Percentiles rank a stretch among this genome's conserved stretches.
phyloP scores from a whole-genome alignment of 2,797 vertebrate genomes.

The Choloepus didactylus region DNA sequence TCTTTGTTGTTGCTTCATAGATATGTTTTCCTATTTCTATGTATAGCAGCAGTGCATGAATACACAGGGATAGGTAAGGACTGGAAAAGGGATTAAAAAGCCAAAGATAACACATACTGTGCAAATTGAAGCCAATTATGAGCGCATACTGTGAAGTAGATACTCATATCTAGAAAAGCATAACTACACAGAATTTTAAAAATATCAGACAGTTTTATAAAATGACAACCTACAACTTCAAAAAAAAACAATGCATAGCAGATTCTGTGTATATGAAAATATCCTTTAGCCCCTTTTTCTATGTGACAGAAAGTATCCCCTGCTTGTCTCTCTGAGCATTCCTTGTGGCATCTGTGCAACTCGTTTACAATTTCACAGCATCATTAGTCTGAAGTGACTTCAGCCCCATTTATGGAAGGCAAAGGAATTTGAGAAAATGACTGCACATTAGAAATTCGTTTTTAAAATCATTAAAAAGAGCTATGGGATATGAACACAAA shows the following conservation, averaged over 20 bases:
- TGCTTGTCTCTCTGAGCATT: neutral
- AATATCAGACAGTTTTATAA: neutral
- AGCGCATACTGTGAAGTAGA: neutral
- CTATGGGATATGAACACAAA: neutral
- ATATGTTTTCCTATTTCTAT: conserved; percentile 37
- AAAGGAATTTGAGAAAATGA: neutral
- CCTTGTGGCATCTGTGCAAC: neutral
- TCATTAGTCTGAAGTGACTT: neutral
- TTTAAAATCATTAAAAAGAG: conserved; percentile 32
- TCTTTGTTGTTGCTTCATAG: neutral
- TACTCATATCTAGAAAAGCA: neutral
- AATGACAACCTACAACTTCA: neutral
- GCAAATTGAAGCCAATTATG: conserved; percentile 28
- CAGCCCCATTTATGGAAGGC: neutral
- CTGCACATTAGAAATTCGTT: neutral
- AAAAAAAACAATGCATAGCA: neutral
- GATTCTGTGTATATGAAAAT: neutral
- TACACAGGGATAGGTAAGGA: neutral
- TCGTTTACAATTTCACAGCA: neutral
- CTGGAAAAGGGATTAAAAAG: neutral
- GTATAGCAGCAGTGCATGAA: neutral
- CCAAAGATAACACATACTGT: neutral
- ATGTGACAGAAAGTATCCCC: neutral
- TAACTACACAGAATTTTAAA: neutral
- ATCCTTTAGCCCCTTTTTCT: neutral